Conservation (phyloP, 2,888 invertebrate genomes). For the Hedya salicella region DNA sequence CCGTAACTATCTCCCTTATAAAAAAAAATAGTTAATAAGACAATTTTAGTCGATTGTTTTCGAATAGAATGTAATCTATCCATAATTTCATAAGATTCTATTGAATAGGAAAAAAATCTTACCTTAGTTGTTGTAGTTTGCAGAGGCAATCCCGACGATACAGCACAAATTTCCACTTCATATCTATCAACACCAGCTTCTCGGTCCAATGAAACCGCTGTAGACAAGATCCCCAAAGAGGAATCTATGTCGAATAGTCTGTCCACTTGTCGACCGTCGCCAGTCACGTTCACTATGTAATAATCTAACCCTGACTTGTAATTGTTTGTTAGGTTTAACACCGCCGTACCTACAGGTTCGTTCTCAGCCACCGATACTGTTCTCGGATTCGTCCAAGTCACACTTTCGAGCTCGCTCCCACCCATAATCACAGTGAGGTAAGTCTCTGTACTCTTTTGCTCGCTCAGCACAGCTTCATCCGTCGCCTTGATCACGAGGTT, state of each 20-base stretch:
- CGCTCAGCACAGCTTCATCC: conserved; percentile 95
- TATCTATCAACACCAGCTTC: conserved; percentile 93
- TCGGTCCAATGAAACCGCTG: conserved; percentile 92
- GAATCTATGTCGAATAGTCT: conserved; percentile 96
- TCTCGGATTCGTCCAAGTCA: conserved; percentile 87
- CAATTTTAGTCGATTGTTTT: no score
- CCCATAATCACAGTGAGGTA: conserved; percentile 93
- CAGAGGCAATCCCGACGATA: conserved; percentile 89
- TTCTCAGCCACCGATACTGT: conserved; percentile 95
- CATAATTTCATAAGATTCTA: no score
- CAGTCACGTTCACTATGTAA: conserved; percentile 95
- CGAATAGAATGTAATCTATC: no score
- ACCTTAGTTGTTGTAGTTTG: conserved; percentile 94
- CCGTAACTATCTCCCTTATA: no score
- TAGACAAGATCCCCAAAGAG: conserved; percentile 94
- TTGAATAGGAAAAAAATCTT: no score
- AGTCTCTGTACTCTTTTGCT: conserved; percentile 94
- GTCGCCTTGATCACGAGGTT: conserved; percentile 94
- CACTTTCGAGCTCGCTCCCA: conserved; percentile 84
- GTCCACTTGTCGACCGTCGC: conserved; percentile 91
- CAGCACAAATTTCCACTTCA: conserved; percentile 94
- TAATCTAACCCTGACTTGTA: conserved; percentile 91
- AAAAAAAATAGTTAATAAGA: no score
- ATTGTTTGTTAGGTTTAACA: conserved; percentile 91
- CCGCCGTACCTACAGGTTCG: conserved; percentile 93